Base-by-base conservation (phyloP, 1,140 invertebrate genomes). In the Drosophila subobscura region DNA sequence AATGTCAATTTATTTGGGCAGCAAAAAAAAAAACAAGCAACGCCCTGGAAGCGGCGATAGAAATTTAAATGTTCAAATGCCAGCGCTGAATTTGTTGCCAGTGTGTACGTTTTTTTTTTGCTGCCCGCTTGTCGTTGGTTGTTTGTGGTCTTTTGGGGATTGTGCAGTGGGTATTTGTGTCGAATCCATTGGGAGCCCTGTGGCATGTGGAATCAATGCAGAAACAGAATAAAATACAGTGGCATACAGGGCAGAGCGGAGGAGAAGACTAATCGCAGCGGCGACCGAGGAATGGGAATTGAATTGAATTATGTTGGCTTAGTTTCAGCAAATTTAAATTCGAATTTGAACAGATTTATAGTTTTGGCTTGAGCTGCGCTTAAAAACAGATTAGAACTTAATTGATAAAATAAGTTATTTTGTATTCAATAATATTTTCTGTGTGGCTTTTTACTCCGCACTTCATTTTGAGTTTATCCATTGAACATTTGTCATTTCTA, bases 31-130 rank as follows among this genome's bases (percentile, higher is more conserved):
- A 27, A 27, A 27, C 16, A 20, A 20, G 16, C 16, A 20, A 0
- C 10, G 33, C 33, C 64, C 0, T 20, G 16, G 16, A 45, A 6
- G 52, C 51, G 14, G 65, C 65, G 50, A 70, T 70, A 40, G 51
- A 70, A 68, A 70, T 70, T 70, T 70, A 70, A 70, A 70, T 70
- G 64, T 68, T 70, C 64, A 23, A 70, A 68, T 49, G 51, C 16
- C 64, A 68, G 50, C 50, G 50, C 50, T 12, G 25, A 27, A 27
- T 27, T 27, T 27, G 25, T 6, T 27, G 54, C 66, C 55, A 54
- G 64, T 14, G 50, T 49, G 64, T 47, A 33, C 16, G 7, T 25
- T 58, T 64, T 42, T 7, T 41, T 68, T 41, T 14, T 61, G 2
- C 12, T 61, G 50, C 16, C 20, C 16, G 16, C 63, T 41, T 68